Conservation (phyloP, 2,888 invertebrate genomes). For the Rhingia rostrata region DNA sequence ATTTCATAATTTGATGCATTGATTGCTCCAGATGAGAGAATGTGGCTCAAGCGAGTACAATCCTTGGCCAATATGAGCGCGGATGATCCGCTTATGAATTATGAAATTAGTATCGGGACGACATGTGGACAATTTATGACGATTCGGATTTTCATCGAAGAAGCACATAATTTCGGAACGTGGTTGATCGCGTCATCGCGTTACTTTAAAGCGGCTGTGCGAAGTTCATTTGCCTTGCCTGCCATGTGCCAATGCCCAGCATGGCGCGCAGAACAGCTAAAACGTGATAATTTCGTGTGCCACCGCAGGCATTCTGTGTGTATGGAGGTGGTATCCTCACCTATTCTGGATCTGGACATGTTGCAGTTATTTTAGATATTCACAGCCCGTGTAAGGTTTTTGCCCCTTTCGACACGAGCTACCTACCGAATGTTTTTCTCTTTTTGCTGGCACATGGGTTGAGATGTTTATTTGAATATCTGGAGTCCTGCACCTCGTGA, state of each 20-base stretch:
- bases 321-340: constrained; percentile 1
- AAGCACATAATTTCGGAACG: constrained; percentile 45
- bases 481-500: constrained; percentile 17
- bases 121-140: constrained; percentile 62
- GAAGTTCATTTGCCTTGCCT: constrained; percentile 39
- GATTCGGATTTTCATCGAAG: constrained; percentile 41
- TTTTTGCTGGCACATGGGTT: background rate
- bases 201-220: constrained; percentile 21
- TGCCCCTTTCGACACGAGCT: constrained; percentile 44
- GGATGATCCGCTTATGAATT: constrained; percentile 24
- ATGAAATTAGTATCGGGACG: constrained; percentile 61
- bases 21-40: constrained; percentile 49
- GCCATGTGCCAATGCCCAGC: background rate
- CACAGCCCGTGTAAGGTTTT: constrained; percentile 41
- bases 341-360: constrained; percentile 19
- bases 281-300: constrained; percentile 42
- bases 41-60: background rate
- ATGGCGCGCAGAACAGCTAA: constrained; percentile 25
- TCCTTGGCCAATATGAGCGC: background rate
- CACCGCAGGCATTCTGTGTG: constrained; percentile 20
- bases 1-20: constrained; percentile 64
- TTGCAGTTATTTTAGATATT: constrained; percentile 40
- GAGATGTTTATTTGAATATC: constrained; percentile 39
- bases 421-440: background rate
- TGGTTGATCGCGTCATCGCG: background rate